A percentile compares a stretch with the other conserved stretches of the same genome.
phyloP scores from a whole-genome alignment of 2,113 vertebrate species.

The Rana temporaria region DNA sequence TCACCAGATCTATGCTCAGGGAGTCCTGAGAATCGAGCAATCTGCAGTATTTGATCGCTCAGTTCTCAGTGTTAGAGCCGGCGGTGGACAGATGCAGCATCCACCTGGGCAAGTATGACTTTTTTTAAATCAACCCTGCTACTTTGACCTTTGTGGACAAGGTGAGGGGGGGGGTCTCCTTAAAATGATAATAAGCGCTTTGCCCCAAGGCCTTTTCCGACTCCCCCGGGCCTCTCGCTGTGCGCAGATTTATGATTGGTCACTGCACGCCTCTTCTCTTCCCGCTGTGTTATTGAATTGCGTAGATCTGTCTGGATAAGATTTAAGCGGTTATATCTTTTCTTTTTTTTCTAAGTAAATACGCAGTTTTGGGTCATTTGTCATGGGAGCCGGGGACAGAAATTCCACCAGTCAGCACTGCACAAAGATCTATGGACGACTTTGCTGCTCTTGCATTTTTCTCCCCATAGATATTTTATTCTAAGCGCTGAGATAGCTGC shows the following conservation, averaged over 20 bases:
- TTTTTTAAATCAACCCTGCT: no score
- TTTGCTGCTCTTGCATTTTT: constrained; percentile 16
- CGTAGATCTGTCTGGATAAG: background rate
- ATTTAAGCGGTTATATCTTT: background rate
- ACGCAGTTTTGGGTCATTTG: background rate
- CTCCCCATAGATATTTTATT: background rate
- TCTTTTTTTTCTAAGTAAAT: background rate
- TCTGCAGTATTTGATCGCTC: no score
- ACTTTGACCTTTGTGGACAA: no score
- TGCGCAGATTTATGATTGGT: background rate
- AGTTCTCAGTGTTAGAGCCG: no score
- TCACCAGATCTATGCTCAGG: no score
- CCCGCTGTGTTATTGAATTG: background rate
- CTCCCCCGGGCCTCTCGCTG: no score
- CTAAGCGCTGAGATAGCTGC: background rate
- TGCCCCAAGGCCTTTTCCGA: no score
- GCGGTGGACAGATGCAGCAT: no score
- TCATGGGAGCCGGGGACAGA: background rate
- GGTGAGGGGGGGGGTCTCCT: no score
- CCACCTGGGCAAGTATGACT: no score
- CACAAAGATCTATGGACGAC: constrained; percentile 40
- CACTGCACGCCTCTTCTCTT: background rate
- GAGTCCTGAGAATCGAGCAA: no score
- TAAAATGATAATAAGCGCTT: no score
- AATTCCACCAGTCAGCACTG: background rate